Evolutionary conservation across 2,797 vertebrate genomes (phyloP).

Genomic region (Heteromormyrus szaboi): DNA sequence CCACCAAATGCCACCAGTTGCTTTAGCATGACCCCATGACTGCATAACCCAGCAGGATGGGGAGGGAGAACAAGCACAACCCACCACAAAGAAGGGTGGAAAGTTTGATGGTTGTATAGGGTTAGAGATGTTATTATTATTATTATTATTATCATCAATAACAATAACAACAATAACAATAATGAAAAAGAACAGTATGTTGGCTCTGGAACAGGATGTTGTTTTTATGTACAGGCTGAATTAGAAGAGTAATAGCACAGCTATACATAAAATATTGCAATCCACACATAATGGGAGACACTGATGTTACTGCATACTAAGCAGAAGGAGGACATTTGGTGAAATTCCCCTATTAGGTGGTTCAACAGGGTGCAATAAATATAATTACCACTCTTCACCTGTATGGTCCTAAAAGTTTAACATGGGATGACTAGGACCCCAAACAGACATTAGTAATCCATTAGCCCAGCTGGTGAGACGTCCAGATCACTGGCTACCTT

Average conservation of each 20-base stretch:
- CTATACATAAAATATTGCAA: not conserved
- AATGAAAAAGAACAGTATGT: too few species aligned
- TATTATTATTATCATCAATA: too few species aligned
- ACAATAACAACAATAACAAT: too few species aligned
- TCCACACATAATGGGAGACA: not conserved
- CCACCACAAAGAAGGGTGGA: too few species aligned
- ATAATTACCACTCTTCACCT: not conserved
- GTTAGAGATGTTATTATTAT: too few species aligned
- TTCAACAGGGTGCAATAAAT: not conserved
- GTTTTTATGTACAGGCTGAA: not conserved
- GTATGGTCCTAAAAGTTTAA: not conserved
- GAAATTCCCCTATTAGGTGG: not conserved
- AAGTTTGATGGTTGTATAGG: too few species aligned
- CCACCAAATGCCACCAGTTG: not conserved
- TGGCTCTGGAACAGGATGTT: not conserved
- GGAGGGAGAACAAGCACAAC: too few species aligned
- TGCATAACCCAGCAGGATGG: too few species aligned
- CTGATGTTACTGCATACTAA: not conserved
- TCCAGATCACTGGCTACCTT: not conserved
- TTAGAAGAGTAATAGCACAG: not conserved
- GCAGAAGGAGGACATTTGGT: not conserved
- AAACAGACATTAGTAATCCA: not conserved
- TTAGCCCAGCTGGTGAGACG: not conserved
- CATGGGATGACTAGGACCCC: not conserved
- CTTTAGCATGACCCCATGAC: not conserved